phyloP scores from a whole-genome alignment of 2,113 vertebrate genomes.

The Lepus americanus region DNA sequence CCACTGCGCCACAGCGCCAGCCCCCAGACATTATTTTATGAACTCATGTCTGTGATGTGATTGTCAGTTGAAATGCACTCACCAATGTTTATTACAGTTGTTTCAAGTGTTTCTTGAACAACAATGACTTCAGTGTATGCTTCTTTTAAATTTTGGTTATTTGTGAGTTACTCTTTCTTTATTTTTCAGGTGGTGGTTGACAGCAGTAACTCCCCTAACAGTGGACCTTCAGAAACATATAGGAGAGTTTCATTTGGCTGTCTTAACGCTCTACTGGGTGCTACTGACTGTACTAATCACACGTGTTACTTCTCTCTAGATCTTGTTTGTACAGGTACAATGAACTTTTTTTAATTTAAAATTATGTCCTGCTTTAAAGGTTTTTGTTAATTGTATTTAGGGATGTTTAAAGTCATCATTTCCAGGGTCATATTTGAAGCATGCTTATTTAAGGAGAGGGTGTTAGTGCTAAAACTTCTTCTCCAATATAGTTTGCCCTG shows the following conservation, averaged over 20 bases:
- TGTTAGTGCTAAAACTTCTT: background rate
- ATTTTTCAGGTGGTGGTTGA: slow-evolving; percentile 86
- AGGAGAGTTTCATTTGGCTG: slow-evolving; percentile 89
- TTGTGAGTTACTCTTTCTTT: slow-evolving; percentile 65
- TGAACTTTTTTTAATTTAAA: background rate
- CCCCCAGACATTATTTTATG: background rate
- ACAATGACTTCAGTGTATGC: background rate
- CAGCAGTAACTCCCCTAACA: slow-evolving; percentile 84
- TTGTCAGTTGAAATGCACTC: slow-evolving; percentile 18
- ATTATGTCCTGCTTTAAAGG: background rate
- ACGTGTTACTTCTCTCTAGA: slow-evolving; percentile 89
- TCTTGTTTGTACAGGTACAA: slow-evolving; percentile 91
- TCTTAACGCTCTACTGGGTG: slow-evolving; percentile 87
- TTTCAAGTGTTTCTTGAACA: background rate
- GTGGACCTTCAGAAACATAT: slow-evolving; percentile 77
- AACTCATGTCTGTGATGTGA: background rate
- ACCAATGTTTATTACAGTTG: background rate
- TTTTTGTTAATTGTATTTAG: background rate
- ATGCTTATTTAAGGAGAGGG: background rate
- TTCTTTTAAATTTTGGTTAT: slow-evolving; percentile 23
- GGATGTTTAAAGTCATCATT: background rate
- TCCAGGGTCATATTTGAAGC: background rate
- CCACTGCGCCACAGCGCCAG: too few species aligned
- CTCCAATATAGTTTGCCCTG: background rate
- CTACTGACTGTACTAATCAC: slow-evolving; percentile 90